Conservation (phyloP, 2,797 vertebrate species). For the Oreonectes daqikongensis region DNA sequence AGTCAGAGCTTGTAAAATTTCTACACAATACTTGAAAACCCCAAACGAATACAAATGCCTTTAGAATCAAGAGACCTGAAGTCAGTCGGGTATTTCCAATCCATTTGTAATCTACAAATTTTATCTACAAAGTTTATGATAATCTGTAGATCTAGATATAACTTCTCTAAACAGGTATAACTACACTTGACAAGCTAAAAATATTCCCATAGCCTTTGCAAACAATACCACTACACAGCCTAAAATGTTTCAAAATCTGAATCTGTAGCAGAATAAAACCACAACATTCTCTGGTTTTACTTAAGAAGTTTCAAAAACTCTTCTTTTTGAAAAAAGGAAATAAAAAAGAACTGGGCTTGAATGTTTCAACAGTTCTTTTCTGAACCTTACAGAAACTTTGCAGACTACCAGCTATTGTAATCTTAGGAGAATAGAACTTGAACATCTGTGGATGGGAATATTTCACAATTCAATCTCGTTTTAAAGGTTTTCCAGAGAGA, state of each 20-base stretch:
- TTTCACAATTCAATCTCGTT: not conserved
- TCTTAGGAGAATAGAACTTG: not conserved
- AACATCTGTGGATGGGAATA: not conserved
- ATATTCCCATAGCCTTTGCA: not conserved
- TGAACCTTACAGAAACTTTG: not conserved
- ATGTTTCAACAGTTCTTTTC: not conserved
- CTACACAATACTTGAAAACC: not conserved
- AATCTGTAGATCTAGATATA: conserved; percentile 14
- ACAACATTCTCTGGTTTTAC: not conserved
- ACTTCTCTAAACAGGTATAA: not conserved
- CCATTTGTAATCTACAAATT: conserved; percentile 1
- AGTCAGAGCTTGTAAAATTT: not conserved
- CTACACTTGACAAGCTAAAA: not conserved
- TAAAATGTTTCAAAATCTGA: not conserved
- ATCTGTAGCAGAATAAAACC: not conserved
- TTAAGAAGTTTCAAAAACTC: conserved; percentile 2
- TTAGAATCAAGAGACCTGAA: not conserved
- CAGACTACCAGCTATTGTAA: not conserved
- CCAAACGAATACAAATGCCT: not conserved
- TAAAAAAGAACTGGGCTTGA: conserved; percentile 12
- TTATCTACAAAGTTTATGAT: no score
- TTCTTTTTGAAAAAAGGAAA: not conserved
- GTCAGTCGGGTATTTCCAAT: not conserved
- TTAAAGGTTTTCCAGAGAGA: not conserved
- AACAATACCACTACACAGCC: not conserved